phyloP scores from a whole-genome alignment of 35 echinoderm and acorn worm species.

The Amphiura filiformis region DNA sequence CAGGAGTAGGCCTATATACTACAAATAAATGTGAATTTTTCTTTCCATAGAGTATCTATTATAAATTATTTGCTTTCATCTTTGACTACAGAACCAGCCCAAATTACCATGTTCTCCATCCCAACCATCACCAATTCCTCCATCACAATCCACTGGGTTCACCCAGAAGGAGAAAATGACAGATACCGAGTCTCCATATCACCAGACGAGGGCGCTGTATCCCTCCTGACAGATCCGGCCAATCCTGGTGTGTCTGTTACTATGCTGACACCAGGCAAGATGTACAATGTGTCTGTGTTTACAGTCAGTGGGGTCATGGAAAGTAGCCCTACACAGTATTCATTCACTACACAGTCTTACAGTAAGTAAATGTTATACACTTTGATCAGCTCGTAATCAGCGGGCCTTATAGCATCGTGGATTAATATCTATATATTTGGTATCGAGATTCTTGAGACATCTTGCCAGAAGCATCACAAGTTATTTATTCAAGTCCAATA shows the following conservation, averaged over 20 bases:
- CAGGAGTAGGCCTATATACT: no score
- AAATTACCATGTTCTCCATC: neutral
- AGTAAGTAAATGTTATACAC: constrained; percentile 23
- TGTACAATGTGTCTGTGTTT: neutral
- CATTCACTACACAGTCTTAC: neutral
- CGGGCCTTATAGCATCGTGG: no score
- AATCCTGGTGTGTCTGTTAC: neutral
- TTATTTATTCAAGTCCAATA: no score
- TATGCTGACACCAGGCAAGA: neutral
- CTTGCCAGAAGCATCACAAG: no score
- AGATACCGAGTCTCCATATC: neutral
- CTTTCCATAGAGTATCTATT: no score
- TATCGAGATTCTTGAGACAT: no score
- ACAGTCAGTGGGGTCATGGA: neutral
- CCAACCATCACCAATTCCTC: neutral
- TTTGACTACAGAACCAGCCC: neutral
- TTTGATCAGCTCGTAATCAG: no score
- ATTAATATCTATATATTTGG: no score
- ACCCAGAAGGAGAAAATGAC: neutral
- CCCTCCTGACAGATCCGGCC: neutral
- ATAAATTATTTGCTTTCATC: no score
- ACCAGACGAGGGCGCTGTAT: neutral
- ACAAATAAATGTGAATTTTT: no score
- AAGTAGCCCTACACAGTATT: neutral
- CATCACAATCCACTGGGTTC: neutral